phyloP scores from a whole-genome alignment of 37 sponge, comb jelly and placozoan species.

The Crambe crambe region DNA sequence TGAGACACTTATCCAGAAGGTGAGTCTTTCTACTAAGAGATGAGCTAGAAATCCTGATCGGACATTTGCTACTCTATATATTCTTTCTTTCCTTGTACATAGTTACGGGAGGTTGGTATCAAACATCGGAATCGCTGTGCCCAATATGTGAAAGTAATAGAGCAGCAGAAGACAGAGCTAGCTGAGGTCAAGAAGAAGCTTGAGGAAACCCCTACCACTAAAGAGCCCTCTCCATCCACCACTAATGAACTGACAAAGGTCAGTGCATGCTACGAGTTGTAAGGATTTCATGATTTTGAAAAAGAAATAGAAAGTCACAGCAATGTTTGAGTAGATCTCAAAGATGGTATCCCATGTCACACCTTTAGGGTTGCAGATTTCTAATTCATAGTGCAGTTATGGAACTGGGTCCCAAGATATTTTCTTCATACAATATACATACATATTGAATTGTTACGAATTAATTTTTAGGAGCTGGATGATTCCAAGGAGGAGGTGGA shows the following conservation, averaged over 20 bases:
- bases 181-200: slow-evolving; percentile 40
- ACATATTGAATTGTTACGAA: too few species aligned
- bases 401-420: too few species aligned
- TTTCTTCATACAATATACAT: too few species aligned
- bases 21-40: neutral
- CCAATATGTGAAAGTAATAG: slow-evolving; percentile 35
- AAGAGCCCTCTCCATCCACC: slow-evolving; percentile 6
- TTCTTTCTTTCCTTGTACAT: neutral
- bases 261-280: too few species aligned
- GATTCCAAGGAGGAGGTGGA: slow-evolving; percentile 80
- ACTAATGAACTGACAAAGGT: slow-evolving; percentile 9
- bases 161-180: slow-evolving; percentile 31
- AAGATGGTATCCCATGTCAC: too few species aligned
- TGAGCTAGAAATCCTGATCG: neutral
- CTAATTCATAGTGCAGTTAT: too few species aligned
- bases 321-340: too few species aligned
- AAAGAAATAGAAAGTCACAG: too few species aligned
- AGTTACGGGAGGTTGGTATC: slow-evolving; percentile 63
- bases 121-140: slow-evolving; percentile 44
- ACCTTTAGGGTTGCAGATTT: too few species aligned
- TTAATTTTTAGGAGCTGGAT: too few species aligned
- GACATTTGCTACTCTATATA: neutral
- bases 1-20: slow-evolving; percentile 46
- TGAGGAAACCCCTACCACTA: slow-evolving; percentile 1
- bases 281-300: too few species aligned